These are phyloP conservation scores for Elymnias hypermnestra DNA, from an alignment of 1,140 invertebrate species.

Conservation along the genomic window DNA sequence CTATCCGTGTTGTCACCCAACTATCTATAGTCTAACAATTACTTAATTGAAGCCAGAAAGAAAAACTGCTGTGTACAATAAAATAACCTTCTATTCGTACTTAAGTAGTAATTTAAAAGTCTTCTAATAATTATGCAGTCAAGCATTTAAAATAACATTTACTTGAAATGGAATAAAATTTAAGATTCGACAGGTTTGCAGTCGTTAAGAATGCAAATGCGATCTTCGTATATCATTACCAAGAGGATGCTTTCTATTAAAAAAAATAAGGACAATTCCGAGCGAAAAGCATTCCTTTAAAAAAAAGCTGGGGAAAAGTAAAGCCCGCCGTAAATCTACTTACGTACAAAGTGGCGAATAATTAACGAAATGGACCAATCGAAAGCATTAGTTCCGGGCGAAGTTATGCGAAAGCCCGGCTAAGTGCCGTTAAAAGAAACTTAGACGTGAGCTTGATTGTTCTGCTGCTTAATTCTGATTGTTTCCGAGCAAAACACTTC, in stretches of 20 bases:
- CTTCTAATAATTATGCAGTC: neutral
- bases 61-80: no score
- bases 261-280: slow-evolving; percentile 19
- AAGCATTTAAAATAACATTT: slow-evolving; percentile 9
- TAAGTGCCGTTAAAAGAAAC: slow-evolving; percentile 75
- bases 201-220: slow-evolving; percentile 18
- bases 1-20: no score
- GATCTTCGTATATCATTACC: slow-evolving; percentile 8
- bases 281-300: slow-evolving; percentile 28
- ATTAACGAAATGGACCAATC: slow-evolving; percentile 75
- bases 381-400: slow-evolving; percentile 67
- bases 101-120: no score
- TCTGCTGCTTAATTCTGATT: slow-evolving; percentile 70
- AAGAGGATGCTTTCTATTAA: slow-evolving; percentile 14
- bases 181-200: neutral
- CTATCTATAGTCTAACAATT: no score
- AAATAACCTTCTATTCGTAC: no score
- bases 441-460: slow-evolving; percentile 70
- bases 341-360: slow-evolving; percentile 74
- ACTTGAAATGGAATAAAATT: neutral
- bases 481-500: slow-evolving; percentile 65
- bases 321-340: slow-evolving; percentile 70
- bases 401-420: slow-evolving; percentile 64
- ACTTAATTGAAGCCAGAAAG: no score
- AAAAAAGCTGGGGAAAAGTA: slow-evolving; percentile 45